Evolutionary conservation across 2,888 invertebrate genomes (phyloP), one percentile per base, ranked within the genome.

Genomic region (Cheilosia grossa): DNA sequence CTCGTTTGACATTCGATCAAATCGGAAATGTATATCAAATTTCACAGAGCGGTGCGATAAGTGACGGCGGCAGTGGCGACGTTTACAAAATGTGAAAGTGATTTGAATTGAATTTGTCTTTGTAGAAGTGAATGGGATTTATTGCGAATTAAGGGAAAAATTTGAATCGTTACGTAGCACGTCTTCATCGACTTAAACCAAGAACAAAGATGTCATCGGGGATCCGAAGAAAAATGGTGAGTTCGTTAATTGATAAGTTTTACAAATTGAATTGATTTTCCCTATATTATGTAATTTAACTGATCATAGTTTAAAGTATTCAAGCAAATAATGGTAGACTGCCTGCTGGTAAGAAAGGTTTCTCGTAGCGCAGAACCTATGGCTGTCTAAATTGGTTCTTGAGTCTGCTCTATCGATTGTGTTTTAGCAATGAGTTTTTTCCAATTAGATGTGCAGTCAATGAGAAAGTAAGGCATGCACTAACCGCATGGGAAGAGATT

Each of bases 11-110:
- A 85, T 77, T 66, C 72, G 44, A 85, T 85, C 66, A 56, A 58
- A 47, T 80, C 75, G 80, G 75, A 75, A 61, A 47, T 37, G 75
- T 70, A 77, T 85, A 77, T 85, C 54, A 27, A 61, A 77, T 85
- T 85, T 85, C 85, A 85, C 61, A 85, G 85, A 53, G 85, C 77
- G 85, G 70, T 70, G 69, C 54, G 59, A 59, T 73, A 33, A n/a
- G 47, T 17, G 30, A 17, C 13, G 10, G 49, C 17, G 15, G 49
- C 19, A 21, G 10, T 21, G 49, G 6, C 24, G 51, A 2, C 7
- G 13, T 40, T 51, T 56, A 9, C n/a, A 49, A 51, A 21, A 53
- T 42, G 61, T 73, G 73, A 73, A 83, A 79, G 83, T 75, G 54
- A 66, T 77, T 64, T 75, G 10, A 56, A 30, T 72, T 53, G 3